Percentiles rank a stretch among this genome's conserved stretches.
phyloP scores from a whole-genome alignment of 2,113 vertebrate genomes.

The Psilopsiagon aurifrons region DNA sequence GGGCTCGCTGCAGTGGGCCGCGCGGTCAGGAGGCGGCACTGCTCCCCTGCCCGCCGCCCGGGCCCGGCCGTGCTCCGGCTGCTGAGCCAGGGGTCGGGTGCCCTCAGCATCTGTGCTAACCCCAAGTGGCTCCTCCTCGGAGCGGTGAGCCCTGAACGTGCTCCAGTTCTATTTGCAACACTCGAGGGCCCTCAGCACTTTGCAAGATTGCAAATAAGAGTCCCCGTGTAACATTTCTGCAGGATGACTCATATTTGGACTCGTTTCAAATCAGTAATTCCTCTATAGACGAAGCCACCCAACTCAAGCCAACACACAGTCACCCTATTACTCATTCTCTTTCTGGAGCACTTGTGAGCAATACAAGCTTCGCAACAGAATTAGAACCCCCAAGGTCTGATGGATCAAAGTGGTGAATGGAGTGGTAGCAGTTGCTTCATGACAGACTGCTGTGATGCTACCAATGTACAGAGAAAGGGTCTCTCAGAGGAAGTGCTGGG shows the following conservation, averaged over 20 bases:
- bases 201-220: neutral
- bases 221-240: neutral
- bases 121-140: neutral
- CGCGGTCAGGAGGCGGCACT: slow-evolving; percentile 11
- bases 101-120: neutral
- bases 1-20: neutral
- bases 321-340: neutral
- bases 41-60: neutral
- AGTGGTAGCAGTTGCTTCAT: neutral
- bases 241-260: neutral
- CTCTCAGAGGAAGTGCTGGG: neutral
- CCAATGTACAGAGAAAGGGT: neutral
- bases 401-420: neutral
- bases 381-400: neutral
- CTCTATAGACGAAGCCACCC: neutral
- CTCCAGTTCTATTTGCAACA: neutral
- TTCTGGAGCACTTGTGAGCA: neutral
- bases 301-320: neutral
- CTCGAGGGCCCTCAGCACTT: neutral
- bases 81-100: neutral
- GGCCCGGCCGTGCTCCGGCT: neutral
- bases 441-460: neutral
- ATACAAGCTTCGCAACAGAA: neutral
- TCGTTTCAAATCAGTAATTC: slow-evolving; percentile 9
- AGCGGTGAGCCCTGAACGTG: neutral